Evolutionary conservation across 1,140 invertebrate species (phyloP), one percentile per base, ranked within the genome.

Genomic region (Heliconius melpomene): DNA sequence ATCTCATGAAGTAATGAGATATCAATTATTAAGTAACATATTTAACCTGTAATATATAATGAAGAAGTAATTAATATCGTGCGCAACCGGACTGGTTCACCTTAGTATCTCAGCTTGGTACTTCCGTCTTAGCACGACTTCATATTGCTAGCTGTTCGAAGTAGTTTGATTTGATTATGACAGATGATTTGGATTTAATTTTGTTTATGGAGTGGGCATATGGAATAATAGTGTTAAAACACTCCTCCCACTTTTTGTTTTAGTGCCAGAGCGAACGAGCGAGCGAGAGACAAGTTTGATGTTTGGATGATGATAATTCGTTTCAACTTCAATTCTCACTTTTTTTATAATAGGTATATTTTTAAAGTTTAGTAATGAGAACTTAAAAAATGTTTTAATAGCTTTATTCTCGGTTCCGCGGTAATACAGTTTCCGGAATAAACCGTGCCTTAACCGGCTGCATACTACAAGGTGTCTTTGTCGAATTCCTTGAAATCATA

Each of bases 31-130:
- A 26, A 26, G 23, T 16, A 66, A 66, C 26, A 66, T 13, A 16
- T 66, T 66, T 66, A 29, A 26, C 13, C 60, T 66, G 11, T 50
- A 50, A 46, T 46, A 3, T 40, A 46, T 40, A 46, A 26, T 16
- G 23, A 38, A 20, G 75, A 60, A 46, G 60, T 77, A 46, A 70
- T 77, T 71, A 71, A 77, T 77, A 70, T 77, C n/a, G 23, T 60
- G 29, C 66, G 57, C 60, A 70, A 70, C 40, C n/a, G 32, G 46
- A 77, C 75, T 46, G 26, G 75, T 77, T 75, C 74, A 57, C 74
- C 74, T 75, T 71, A 70, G 2, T n/a, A 38, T 23, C 29, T 5
- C 7, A 71, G 2, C 16, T 50, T 29, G 32, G 36, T 38, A 46
- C 75, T 77, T 77, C 75, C 75, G 75, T 77, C 75, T 77, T n/a